Percentiles rank a stretch among this genome's conserved stretches.
Conservation (phyloP, 2,113 vertebrate species). For the Ahaetulla prasina region DNA sequence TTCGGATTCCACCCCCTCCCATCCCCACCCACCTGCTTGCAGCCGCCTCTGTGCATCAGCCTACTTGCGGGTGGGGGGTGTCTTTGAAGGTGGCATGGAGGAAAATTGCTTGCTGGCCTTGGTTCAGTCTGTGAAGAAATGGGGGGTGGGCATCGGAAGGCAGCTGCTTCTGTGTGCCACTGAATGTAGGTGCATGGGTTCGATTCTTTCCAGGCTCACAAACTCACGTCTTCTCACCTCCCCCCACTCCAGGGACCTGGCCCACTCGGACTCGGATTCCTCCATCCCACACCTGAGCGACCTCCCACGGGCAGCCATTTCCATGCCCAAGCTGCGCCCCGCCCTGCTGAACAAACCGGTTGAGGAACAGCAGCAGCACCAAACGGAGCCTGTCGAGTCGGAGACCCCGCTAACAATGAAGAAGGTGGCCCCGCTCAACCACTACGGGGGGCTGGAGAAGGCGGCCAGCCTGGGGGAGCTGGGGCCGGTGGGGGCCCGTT, state of each 20-base stretch:
- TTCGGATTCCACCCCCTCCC: neutral
- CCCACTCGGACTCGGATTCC: conserved; percentile 91
- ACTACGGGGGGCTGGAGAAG: conserved; percentile 77
- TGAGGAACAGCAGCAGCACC: conserved; percentile 78
- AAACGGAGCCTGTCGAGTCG: conserved; percentile 56
- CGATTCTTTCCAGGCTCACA: neutral
- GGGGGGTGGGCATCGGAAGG: neutral
- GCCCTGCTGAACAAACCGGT: conserved; percentile 70
- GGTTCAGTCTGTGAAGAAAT: neutral
- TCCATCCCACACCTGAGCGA: conserved; percentile 87
- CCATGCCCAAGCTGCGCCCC: conserved; percentile 75
- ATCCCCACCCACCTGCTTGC: neutral
- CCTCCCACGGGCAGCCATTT: conserved; percentile 68
- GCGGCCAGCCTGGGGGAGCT: conserved; percentile 84
- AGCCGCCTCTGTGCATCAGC: neutral
- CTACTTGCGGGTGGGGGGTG: neutral
- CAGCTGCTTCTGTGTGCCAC: neutral
- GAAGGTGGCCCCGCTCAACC: conserved; percentile 70
- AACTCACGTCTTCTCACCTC: neutral
- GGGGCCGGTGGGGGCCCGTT: conserved; percentile 51
- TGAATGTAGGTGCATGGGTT: neutral
- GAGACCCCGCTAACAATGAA: conserved; percentile 85
- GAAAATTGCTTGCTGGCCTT: neutral
- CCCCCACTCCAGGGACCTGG: conserved; percentile 77
- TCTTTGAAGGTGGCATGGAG: neutral